A percentile compares a stretch with the other conserved stretches of the same genome.
These are phyloP conservation scores for Papilio aristodemus DNA, from an alignment of 1,140 invertebrate species.

Conservation along the genomic window DNA sequence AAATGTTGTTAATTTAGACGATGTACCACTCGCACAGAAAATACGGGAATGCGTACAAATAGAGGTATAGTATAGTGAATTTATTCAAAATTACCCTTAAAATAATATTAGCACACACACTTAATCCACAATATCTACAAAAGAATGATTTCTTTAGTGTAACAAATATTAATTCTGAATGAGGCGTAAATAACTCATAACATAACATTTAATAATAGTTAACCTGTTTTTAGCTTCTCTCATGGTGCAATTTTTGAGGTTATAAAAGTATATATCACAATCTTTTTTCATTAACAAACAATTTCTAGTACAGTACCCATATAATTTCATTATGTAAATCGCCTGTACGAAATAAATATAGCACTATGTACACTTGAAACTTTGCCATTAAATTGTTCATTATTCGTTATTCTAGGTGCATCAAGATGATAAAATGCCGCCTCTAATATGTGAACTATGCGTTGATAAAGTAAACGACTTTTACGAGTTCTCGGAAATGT, in stretches of 20 bases:
- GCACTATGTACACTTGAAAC: too few species aligned
- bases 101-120: neutral
- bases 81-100: neutral
- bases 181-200: too few species aligned
- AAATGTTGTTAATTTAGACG: slow-evolving; percentile 56
- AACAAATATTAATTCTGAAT: neutral
- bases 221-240: too few species aligned
- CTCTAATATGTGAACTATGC: slow-evolving; percentile 81
- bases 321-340: too few species aligned
- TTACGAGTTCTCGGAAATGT: slow-evolving; percentile 82
- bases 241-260: too few species aligned
- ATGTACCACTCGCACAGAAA: slow-evolving; percentile 58
- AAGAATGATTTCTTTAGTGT: neutral
- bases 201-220: too few species aligned
- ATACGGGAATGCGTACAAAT: slow-evolving; percentile 76
- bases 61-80: slow-evolving; percentile 53
- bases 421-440: slow-evolving; percentile 81
- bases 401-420: too few species aligned
- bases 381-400: slow-evolving; percentile 32
- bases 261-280: too few species aligned
- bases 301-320: too few species aligned
- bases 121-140: neutral
- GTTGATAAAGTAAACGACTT: slow-evolving; percentile 83
- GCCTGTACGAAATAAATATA: too few species aligned
- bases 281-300: too few species aligned